Base-by-base conservation (phyloP, 1,140 invertebrate species). In the Glossosoma conforme region DNA sequence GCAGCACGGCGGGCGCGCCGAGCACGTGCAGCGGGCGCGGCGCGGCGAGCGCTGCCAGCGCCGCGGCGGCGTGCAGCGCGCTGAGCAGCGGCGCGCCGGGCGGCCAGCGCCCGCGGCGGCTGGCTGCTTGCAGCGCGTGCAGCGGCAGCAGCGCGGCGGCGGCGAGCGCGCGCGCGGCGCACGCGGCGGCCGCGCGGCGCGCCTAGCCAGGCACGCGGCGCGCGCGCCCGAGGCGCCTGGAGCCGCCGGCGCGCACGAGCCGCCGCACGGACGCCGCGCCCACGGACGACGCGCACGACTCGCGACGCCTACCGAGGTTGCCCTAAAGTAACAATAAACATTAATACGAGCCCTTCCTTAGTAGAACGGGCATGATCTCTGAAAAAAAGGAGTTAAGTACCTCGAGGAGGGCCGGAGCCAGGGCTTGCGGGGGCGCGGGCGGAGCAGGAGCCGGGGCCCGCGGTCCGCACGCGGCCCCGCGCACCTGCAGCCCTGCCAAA, bases 221-320 rank as follows among this genome's bases (percentile, higher is more conserved):
- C 74, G 62, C 13, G 81, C 81, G 0, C 75, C 49, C 64, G 62
- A 18, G 66, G 67, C 32, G 69, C 60, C 54, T 64, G 63, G 37
- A 64, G 66, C 1, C 67, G 63, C 36, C 64, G 60, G 66, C 48
- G 9, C 65, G 58, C n/a, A 86, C 79, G 0, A 86, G 66, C 1
- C 81, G 69, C 4, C 81, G 73, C 0, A 86, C 83, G 1, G 83
- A 85, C 0, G 81, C 83, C 0, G 82, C 80, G 0, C 82, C 82
- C 6, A 83, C 79, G 2, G 83, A 84, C 2, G 81, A 84, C 3
- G 77, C 77, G 59, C 81, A 74, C 1, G 83, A 85, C 37, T 84
- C 82, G 1, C 79, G 69, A 40, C 82, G 68, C 13, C 77, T n/a
- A n/a, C n/a, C n/a, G n/a, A n/a, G n/a, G n/a, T n/a, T n/a, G n/a